phyloP scores from a whole-genome alignment of 2,888 invertebrate species.

The Amiota mariae region DNA sequence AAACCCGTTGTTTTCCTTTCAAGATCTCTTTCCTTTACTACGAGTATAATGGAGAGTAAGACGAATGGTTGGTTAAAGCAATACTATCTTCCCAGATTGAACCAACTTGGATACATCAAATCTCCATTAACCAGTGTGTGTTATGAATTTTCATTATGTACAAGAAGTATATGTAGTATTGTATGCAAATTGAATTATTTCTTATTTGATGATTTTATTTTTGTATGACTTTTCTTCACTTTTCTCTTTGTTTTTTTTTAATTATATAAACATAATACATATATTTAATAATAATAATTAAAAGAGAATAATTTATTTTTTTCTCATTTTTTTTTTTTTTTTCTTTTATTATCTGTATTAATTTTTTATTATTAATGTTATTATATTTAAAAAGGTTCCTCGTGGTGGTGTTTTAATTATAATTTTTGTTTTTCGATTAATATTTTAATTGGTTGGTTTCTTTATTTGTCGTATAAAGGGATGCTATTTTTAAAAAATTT shows the following conservation, averaged over 20 bases:
- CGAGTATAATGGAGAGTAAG: no score
- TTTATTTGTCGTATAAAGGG: not conserved
- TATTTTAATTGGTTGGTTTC: conserved; percentile 14
- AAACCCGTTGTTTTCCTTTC: no score
- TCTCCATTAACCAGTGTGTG: no score
- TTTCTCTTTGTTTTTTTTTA: conserved; percentile 54
- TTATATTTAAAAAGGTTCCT: conserved; percentile 16
- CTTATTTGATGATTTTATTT: conserved; percentile 65
- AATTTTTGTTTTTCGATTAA: conserved; percentile 10
- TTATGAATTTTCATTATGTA: no score
- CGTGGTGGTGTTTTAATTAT: not conserved
- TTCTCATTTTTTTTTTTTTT: conserved; percentile 38
- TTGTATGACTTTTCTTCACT: conserved; percentile 58
- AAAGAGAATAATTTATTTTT: conserved; percentile 53
- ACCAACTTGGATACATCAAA: no score
- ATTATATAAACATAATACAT: conserved; percentile 65
- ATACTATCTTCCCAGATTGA: no score
- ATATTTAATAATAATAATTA: conserved; percentile 63
- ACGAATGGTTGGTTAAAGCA: no score
- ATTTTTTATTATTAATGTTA: conserved; percentile 6
- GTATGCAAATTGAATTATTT: conserved; percentile 16
- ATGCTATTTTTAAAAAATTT: conserved; percentile 27
- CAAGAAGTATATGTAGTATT: no score
- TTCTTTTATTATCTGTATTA: conserved; percentile 27
- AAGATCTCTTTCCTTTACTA: no score